Conservation (phyloP, 2,888 invertebrate species). For the Epicampocera succincta region DNA sequence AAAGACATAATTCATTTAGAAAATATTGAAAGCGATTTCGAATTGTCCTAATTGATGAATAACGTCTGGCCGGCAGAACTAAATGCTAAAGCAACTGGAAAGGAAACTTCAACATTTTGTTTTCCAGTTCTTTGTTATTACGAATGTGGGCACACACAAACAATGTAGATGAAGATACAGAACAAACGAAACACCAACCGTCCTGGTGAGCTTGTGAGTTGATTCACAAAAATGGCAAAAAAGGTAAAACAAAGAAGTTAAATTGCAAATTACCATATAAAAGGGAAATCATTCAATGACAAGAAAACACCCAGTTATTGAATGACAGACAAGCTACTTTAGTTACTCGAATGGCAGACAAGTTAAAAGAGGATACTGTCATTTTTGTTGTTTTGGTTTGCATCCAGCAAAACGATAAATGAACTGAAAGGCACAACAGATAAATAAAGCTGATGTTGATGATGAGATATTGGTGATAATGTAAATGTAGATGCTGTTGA, state of each 20-base stretch:
- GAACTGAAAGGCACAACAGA: conserved; percentile 19
- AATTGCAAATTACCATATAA: conserved; percentile 59
- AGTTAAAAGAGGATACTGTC: conserved; percentile 22
- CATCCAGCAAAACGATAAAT: conserved; percentile 30
- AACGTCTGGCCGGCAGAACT: conserved; percentile 16
- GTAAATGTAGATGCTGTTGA: conserved; percentile 30
- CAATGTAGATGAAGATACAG: conserved; percentile 9
- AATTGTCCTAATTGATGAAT: conserved; percentile 40
- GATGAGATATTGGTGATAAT: conserved; percentile 38
- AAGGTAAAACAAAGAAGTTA: conserved; percentile 48
- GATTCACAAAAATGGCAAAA: background rate
- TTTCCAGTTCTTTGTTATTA: conserved; percentile 19
- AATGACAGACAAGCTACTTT: conserved; percentile 42
- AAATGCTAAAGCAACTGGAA: background rate
- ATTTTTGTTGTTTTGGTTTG: background rate
- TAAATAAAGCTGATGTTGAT: conserved; percentile 41
- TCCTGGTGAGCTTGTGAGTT: background rate
- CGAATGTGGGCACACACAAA: background rate
- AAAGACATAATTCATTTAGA: conserved; percentile 43
- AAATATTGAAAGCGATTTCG: conserved; percentile 9
- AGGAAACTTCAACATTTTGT: conserved; percentile 1
- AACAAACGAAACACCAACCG: conserved; percentile 5
- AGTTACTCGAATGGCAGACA: conserved; percentile 26
- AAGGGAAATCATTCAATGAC: conserved; percentile 49
- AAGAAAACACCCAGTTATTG: conserved; percentile 53